phyloP scores from a whole-genome alignment of 2,113 vertebrate genomes.

The Lasiurus borealis region DNA sequence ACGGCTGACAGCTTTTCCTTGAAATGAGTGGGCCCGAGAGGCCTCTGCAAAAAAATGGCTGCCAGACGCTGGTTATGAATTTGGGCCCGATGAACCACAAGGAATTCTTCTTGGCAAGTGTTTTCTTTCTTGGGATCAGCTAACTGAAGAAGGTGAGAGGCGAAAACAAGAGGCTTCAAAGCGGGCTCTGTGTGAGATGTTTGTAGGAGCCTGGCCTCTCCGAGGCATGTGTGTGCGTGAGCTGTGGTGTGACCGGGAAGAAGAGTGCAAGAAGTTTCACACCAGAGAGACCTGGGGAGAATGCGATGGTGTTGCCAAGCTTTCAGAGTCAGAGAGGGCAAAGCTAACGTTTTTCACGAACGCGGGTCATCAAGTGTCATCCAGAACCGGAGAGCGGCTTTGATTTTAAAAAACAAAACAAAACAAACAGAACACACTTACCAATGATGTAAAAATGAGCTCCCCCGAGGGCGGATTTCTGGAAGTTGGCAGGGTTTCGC shows the following conservation, averaged over 20 bases:
- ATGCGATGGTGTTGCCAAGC: neutral
- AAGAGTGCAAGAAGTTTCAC: neutral
- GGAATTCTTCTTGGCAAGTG: neutral
- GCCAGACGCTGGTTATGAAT: neutral
- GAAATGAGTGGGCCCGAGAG: too few species aligned
- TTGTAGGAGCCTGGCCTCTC: neutral
- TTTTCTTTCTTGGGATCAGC: neutral
- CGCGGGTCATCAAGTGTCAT: neutral
- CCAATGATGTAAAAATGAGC: neutral
- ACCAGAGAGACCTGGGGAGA: neutral
- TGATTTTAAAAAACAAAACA: neutral
- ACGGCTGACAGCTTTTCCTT: neutral
- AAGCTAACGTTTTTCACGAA: neutral
- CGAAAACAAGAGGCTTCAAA: neutral
- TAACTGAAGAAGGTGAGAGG: neutral
- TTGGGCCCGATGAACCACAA: neutral
- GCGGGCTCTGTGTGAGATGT: neutral
- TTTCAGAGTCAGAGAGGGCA: slow-evolving; percentile 14
- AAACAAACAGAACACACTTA: neutral
- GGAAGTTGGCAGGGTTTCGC: slow-evolving; percentile 7
- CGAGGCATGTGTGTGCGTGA: neutral
- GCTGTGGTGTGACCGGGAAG: neutral
- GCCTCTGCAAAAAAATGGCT: neutral
- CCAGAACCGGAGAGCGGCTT: neutral
- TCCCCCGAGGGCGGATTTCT: neutral